Evolutionary conservation across 64 coral and sea anemone genomes (phyloP).

Genomic region (Stichodactyla helianthus): DNA sequence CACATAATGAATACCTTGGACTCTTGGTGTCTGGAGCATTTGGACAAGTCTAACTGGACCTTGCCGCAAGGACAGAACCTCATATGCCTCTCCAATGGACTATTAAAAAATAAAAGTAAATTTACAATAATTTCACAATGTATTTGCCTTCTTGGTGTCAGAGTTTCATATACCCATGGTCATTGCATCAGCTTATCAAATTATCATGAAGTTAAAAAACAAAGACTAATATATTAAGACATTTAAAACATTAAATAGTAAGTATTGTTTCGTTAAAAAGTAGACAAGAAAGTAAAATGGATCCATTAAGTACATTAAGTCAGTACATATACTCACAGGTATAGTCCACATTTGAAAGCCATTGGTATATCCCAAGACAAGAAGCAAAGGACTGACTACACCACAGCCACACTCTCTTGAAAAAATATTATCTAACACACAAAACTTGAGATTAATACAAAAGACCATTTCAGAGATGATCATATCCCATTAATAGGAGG

Average conservation of each 20-base stretch:
- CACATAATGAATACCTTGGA: not conserved
- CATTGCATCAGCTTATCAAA: too few species aligned
- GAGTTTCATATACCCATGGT: too few species aligned
- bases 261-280: too few species aligned
- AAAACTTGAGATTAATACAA: too few species aligned
- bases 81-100: conserved; percentile 92
- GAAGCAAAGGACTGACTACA: conserved; percentile 49
- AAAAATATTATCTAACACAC: not conserved
- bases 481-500: too few species aligned
- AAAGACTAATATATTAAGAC: too few species aligned
- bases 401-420: conserved; percentile 6
- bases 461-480: too few species aligned
- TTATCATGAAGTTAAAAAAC: too few species aligned
- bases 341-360: conserved; percentile 96
- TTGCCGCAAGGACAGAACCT: conserved; percentile 84
- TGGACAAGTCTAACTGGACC: conserved; percentile 81
- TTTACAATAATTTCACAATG: not conserved
- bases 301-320: too few species aligned
- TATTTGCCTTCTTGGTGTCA: not conserved
- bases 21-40: conserved; percentile 78
- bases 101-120: not conserved
- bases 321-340: conserved; percentile 60
- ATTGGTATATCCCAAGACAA: conserved; percentile 94
- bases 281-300: too few species aligned
- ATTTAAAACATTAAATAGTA: too few species aligned